Evolutionary conservation across 2,888 invertebrate species (phyloP), one percentile per base, ranked within the genome.

Genomic region (Empis livida): DNA sequence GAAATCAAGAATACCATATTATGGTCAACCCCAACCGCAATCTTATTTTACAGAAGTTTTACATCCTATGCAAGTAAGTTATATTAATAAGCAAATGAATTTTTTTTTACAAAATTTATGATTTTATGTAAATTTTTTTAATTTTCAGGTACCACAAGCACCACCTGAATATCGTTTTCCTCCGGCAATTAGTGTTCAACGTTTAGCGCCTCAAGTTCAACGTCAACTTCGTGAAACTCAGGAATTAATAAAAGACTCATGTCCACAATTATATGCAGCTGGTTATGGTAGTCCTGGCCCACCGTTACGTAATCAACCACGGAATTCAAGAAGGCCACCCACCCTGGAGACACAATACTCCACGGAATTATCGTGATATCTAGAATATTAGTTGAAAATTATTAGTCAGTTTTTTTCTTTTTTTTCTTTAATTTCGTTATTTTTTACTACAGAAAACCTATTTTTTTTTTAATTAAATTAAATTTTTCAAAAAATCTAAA

Each of bases 301-400:
- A 58, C 67, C 67, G 56, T 60, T 67, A 56, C 63, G 68, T 52
- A 64, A 63, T 54, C 68, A 67, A 56, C 62, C 62, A 58, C 59
- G 64, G 53, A 62, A 62, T 54, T 57, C 65, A 59, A 59, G 61
- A 59, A 64, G 69, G 63, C 64, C 67, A 61, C 67, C 69, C 64
- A 67, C 67, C 67, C 63, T 70, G 67, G 69, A 70, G 65, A 67
- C 69, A 49, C 68, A 69, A 63, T 70, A 68, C 66, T 69, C 69
- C 54, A 68, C 68, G 65, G 69, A 70, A 65, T 64, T 68, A 61
- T 70, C 69, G 70, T 70, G 69, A 70, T 70, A 70, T 68, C 64
- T 69, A 67, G 64, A 69, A 59, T 64, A 67, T 58, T 66, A 64
- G 35, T n/a, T 35, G 13, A 35, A 35, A 35, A 35, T 35, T 35